Percentiles rank a stretch among this genome's conserved stretches.
Conservation (phyloP, 2,797 vertebrate genomes). For the Craterocephalus amniculus region DNA sequence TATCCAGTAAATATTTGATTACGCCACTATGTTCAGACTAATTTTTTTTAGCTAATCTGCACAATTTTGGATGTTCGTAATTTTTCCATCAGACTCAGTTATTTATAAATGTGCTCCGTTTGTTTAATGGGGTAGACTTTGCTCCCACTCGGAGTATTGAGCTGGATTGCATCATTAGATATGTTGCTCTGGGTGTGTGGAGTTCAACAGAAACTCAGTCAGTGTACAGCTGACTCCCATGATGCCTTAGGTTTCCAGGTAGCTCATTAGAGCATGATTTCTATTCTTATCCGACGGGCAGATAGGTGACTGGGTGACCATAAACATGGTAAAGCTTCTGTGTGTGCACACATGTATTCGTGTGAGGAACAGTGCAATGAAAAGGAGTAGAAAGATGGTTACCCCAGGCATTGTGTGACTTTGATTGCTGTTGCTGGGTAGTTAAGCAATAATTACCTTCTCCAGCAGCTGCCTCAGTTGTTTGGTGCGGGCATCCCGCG, state of each 20-base stretch:
- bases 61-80: constrained; percentile 1
- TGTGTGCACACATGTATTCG: constrained; percentile 10
- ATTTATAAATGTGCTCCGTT: constrained; percentile 15
- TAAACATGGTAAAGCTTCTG: constrained; percentile 9
- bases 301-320: constrained; percentile 32
- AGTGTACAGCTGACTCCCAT: constrained; percentile 48
- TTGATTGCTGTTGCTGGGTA: constrained; percentile 17
- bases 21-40: constrained; percentile 4
- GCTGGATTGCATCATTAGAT: constrained; percentile 63
- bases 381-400: background rate
- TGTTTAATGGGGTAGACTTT: constrained; percentile 5
- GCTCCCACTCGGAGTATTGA: constrained; percentile 37
- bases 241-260: constrained; percentile 72
- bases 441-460: constrained; percentile 86
- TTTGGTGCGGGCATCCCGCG: constrained; percentile 95
- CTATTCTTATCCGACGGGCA: constrained; percentile 67
- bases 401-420: constrained; percentile 15
- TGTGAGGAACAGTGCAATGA: constrained; percentile 9
- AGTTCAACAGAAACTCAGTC: constrained; percentile 34
- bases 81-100: background rate
- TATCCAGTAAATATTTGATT: constrained; percentile 18
- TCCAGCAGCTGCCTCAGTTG: constrained; percentile 98
- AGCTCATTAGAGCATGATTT: constrained; percentile 80
- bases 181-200: constrained; percentile 32
- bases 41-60: constrained; percentile 11